Percentiles rank a stretch among this genome's conserved stretches.
These are phyloP conservation scores for Tetramorium alpestre DNA, from an alignment of 1,140 invertebrate species.

Conservation along the genomic window DNA sequence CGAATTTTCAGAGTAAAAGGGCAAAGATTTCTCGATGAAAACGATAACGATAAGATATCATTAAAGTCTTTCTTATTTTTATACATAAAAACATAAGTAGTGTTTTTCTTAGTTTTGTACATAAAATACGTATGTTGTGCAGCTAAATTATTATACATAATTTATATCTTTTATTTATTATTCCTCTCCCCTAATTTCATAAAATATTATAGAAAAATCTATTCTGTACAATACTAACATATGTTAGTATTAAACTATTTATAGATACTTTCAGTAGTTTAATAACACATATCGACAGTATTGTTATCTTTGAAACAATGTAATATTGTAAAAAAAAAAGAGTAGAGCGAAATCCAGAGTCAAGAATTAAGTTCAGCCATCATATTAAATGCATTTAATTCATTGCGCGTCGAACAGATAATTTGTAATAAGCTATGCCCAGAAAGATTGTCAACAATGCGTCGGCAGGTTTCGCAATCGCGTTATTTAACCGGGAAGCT, in stretches of 20 bases:
- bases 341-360: not conserved
- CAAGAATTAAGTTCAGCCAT: not conserved
- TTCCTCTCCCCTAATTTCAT: not conserved
- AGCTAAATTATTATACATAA: not conserved
- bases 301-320: not conserved
- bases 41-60: not conserved
- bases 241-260: not conserved
- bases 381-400: slow-evolving; percentile 2
- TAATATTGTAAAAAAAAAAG: not conserved
- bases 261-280: not conserved
- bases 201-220: not conserved
- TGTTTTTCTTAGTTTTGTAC: not conserved
- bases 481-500: slow-evolving; percentile 11
- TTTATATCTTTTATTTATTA: not conserved
- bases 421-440: not conserved
- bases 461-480: slow-evolving; percentile 39
- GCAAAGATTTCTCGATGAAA: not conserved
- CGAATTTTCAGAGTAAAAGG: slow-evolving; percentile 23
- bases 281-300: not conserved
- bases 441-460: slow-evolving; percentile 28
- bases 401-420: slow-evolving; percentile 9
- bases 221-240: too few relatives aligned
- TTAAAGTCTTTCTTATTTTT: not conserved
- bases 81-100: not conserved
- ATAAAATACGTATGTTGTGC: not conserved